phyloP scores from a whole-genome alignment of 2,797 vertebrate genomes.

The Paguma larvata region DNA sequence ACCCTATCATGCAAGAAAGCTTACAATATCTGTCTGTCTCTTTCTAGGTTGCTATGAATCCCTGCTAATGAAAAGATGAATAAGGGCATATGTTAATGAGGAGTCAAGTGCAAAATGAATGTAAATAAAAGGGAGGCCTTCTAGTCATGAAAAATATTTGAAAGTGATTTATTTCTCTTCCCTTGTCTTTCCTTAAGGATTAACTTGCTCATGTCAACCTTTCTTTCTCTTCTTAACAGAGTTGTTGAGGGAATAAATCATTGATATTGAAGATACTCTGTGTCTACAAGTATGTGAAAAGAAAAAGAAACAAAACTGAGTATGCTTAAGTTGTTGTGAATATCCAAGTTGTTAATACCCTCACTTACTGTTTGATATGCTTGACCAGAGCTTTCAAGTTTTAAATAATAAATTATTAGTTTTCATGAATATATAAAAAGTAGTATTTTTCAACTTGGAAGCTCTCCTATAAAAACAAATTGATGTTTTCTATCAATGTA shows the following conservation, averaged over 20 bases:
- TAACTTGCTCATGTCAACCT: constrained; percentile 65
- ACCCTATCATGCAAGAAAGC: constrained; percentile 83
- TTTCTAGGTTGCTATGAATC: constrained; percentile 80
- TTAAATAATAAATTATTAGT: constrained; percentile 20
- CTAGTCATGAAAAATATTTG: constrained; percentile 81
- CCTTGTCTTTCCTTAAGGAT: constrained; percentile 75
- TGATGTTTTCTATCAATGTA: constrained; percentile 11
- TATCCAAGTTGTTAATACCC: background rate
- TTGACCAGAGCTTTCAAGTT: background rate
- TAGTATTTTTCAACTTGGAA: background rate
- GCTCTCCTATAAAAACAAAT: background rate
- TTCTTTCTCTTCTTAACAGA: background rate
- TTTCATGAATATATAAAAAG: constrained; percentile 18
- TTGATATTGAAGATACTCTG: constrained; percentile 36
- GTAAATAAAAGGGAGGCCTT: constrained; percentile 81
- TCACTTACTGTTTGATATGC: background rate
- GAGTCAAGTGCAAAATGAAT: constrained; percentile 77
- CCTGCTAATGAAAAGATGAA: constrained; percentile 86
- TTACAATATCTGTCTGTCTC: constrained; percentile 87
- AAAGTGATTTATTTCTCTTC: constrained; percentile 70
- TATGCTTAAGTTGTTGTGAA: background rate
- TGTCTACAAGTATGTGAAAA: background rate
- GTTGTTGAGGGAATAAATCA: constrained; percentile 7
- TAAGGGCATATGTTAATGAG: constrained; percentile 84
- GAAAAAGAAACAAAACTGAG: background rate